phyloP scores from a whole-genome alignment of 2,113 vertebrate genomes.

The Dicentrarchus labrax region DNA sequence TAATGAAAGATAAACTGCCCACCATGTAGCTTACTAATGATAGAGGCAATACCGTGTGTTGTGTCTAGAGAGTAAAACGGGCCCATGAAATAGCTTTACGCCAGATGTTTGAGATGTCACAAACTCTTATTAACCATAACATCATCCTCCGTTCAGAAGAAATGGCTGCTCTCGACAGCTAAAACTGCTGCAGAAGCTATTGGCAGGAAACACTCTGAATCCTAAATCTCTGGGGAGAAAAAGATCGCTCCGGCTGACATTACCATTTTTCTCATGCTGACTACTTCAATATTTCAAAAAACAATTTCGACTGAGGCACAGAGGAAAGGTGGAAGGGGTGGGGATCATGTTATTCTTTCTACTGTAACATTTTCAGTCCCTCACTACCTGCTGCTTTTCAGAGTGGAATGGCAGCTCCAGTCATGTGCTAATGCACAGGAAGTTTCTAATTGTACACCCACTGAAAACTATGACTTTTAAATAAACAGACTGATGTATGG shows the following conservation, averaged over 20 bases:
- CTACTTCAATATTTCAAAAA: slow-evolving; percentile 55
- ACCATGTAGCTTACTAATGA: slow-evolving; percentile 4
- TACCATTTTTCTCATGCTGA: slow-evolving; percentile 61
- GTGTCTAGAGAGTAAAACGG: slow-evolving; percentile 24
- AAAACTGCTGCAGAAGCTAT: slow-evolving; percentile 44
- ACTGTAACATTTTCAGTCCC: slow-evolving; percentile 61
- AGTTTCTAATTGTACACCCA: slow-evolving; percentile 58
- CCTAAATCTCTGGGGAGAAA: slow-evolving; percentile 11
- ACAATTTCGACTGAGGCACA: slow-evolving; percentile 35
- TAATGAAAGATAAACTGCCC: slow-evolving; percentile 17
- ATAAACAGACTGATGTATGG: slow-evolving; percentile 4
- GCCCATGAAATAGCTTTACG: slow-evolving; percentile 35
- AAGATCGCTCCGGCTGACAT: slow-evolving; percentile 33
- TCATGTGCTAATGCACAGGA: slow-evolving; percentile 37
- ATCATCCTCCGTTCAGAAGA: slow-evolving; percentile 12
- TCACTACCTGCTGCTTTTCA: slow-evolving; percentile 64
- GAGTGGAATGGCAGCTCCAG: slow-evolving; percentile 50
- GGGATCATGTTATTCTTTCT: slow-evolving; percentile 65
- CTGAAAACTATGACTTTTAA: slow-evolving; percentile 31
- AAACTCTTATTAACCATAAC: slow-evolving; percentile 17
- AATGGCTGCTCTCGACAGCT: slow-evolving; percentile 23
- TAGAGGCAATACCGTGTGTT: neutral
- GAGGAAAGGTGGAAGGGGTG: slow-evolving; percentile 80
- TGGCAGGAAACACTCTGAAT: slow-evolving; percentile 48
- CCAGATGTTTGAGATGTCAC: slow-evolving; percentile 49